Conservation (phyloP, 2,113 vertebrate genomes). For the Paralichthys olivaceus region DNA sequence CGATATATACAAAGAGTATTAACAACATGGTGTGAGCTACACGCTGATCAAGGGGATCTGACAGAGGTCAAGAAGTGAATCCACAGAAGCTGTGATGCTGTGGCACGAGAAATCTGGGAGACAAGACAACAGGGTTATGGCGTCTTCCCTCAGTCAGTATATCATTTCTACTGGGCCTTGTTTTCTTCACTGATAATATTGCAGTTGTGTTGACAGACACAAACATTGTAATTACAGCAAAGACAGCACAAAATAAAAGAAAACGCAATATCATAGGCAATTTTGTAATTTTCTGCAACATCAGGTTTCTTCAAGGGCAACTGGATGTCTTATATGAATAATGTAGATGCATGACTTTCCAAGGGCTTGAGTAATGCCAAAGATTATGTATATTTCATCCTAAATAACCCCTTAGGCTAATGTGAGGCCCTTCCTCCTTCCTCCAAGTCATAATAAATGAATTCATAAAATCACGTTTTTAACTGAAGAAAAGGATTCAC, state of each 20-base stretch:
- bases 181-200: background rate
- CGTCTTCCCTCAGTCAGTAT: background rate
- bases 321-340: conserved; percentile 14
- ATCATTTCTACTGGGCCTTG: background rate
- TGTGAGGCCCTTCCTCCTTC: background rate
- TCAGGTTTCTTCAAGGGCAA: conserved; percentile 43
- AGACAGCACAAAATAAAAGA: background rate
- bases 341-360: conserved; percentile 33
- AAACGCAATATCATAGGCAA: background rate
- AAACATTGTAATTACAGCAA: background rate
- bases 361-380: conserved; percentile 26
- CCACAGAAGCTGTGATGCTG: background rate
- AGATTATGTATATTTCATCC: conserved; percentile 27
- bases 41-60: too few species aligned
- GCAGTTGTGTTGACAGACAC: conserved; percentile 4
- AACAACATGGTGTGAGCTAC: background rate
- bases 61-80: background rate
- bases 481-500: background rate
- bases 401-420: conserved; percentile 19
- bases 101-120: background rate
- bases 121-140: background rate
- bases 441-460: background rate
- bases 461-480: conserved; percentile 3
- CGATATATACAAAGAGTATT: background rate
- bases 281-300: conserved; percentile 36